Evolutionary conservation across 2,113 vertebrate genomes (phyloP).

Genomic region (Hippocampus barbouri): DNA sequence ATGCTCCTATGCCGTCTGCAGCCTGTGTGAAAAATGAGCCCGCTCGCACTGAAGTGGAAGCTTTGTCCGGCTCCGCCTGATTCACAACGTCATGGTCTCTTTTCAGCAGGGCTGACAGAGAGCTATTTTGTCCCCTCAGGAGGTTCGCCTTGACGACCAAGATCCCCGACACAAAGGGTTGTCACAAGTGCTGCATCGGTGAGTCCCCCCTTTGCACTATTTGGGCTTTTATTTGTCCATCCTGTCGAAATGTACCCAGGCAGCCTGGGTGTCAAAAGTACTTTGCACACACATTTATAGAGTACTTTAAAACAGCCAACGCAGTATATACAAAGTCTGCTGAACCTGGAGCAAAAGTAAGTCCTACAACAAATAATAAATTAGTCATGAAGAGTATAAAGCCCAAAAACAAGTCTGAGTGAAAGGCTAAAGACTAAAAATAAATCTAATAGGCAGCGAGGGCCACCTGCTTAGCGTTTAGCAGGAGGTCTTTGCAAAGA

Average conservation of each 20-base stretch:
- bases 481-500: no score
- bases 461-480: no score
- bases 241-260: not conserved
- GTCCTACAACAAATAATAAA: no score
- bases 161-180: conserved; percentile 98
- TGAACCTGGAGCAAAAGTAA: no score
- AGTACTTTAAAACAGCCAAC: no score
- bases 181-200: conserved; percentile 99
- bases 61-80: conserved; percentile 15
- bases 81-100: conserved; percentile 31
- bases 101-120: conserved; percentile 18
- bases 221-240: not conserved
- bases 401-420: no score
- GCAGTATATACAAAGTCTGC: no score
- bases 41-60: not conserved
- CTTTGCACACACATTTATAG: not conserved
- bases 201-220: conserved; percentile 47
- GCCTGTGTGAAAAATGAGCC: not conserved
- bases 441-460: no score
- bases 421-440: no score
- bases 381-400: no score
- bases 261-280: not conserved
- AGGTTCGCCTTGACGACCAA: conserved; percentile 96
- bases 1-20: not conserved
- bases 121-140: conserved; percentile 72